Conservation (phyloP, 2,797 vertebrate species). For the Morelia viridis region DNA sequence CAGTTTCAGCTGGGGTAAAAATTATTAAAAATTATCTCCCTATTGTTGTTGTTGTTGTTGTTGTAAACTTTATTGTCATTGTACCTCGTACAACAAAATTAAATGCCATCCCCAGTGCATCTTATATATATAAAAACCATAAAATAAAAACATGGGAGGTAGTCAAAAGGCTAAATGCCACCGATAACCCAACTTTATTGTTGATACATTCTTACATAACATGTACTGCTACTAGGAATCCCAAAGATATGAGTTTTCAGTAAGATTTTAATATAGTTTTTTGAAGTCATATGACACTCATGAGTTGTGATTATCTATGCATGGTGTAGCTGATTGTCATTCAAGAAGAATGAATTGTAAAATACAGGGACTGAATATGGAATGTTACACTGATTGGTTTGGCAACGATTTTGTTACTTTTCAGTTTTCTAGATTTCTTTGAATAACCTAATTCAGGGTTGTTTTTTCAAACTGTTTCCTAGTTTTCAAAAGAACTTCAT, state of each 20-base stretch:
- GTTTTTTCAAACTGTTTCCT: not conserved
- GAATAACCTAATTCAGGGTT: not conserved
- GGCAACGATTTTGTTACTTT: not conserved
- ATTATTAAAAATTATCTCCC: not conserved
- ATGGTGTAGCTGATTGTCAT: not conserved
- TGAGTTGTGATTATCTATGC: not conserved
- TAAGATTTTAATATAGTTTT: not conserved
- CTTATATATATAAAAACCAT: too few relatives aligned
- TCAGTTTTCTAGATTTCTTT: slow-evolving; percentile 2
- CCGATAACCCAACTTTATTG: not conserved
- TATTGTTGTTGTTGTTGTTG: not conserved
- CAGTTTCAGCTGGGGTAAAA: not conserved
- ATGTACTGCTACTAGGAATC: not conserved
- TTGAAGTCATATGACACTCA: slow-evolving; percentile 4
- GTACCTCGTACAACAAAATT: too few relatives aligned
- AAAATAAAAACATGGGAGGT: too few relatives aligned
- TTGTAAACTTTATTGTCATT: too few relatives aligned
- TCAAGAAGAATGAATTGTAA: not conserved
- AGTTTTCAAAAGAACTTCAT: not conserved
- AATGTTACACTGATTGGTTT: not conserved
- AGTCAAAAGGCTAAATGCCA: not conserved
- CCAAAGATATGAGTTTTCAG: not conserved
- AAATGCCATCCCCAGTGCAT: too few relatives aligned
- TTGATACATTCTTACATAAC: not conserved
- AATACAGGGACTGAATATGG: not conserved